Base-by-base conservation (phyloP, 2,888 invertebrate species). In the Chamaedrilus cognettii region DNA sequence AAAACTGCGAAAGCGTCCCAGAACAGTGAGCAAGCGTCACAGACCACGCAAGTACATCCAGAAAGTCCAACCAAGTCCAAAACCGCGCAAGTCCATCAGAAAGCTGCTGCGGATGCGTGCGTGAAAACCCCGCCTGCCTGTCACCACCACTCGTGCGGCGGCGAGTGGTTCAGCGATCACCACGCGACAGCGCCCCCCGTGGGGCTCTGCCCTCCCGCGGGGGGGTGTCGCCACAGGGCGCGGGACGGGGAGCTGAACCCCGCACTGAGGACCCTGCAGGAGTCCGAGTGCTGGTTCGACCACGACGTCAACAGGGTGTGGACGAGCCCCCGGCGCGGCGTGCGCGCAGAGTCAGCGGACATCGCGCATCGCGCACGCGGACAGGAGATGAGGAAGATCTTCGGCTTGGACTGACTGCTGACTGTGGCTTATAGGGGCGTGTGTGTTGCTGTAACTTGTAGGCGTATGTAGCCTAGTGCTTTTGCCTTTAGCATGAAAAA, bases 261-360 rank as follows among this genome's bases (percentile, higher is more conserved):
- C 26, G 26, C 28, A 7, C 55, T 7, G 26, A 52, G 55, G 28
- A 52, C 26, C 7, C 11, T 52, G 11, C 55, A 52, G 28, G 55
- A 52, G 55, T 52, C 55, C 7, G 55, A 52, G 55, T 52, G 55
- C 26, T 52, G 55, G 55, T 52, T 52, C 26, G 55, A 52, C 26
- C 26, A 52, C 55, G 55, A 52, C 28, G 55, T 26, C 26, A 52
- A 52, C 26, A 7, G 28, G 26, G 26, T 19, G 55, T 52, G 11
- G 7, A 26, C 28, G 55, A 52, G 55, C 26, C 55, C 55, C 7
- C 5, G 7, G 26, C 55, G 5, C 5, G 26, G 7, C 7, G 26
- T 15, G 11, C 11, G 55, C 11, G 7, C 7, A 7, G 28, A 23
- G 15, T 19, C 7, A 7, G 15, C 28, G 7, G 5, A 52, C 15